A percentile compares a stretch with the other conserved stretches of the same genome.
Evolutionary conservation across 2,888 invertebrate genomes (phyloP).

Genomic region (Drosophila tanythrix): DNA sequence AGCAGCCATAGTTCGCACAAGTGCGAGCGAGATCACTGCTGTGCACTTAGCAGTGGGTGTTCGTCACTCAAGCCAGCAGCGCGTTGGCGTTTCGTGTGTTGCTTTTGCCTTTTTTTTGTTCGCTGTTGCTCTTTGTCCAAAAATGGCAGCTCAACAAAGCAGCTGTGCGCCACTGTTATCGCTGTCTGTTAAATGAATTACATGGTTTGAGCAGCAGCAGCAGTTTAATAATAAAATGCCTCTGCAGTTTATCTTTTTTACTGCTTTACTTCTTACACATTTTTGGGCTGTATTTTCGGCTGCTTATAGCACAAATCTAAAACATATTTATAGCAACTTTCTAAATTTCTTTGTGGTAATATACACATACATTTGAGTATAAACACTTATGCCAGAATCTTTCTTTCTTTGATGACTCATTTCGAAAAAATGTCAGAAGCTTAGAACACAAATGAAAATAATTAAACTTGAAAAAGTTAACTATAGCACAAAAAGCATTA

Average conservation of each 20-base stretch:
- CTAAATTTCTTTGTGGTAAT: not conserved
- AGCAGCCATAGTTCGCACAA: slow-evolving; percentile 31
- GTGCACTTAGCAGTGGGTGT: slow-evolving; percentile 3
- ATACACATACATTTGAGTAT: not conserved
- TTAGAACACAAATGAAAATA: not conserved
- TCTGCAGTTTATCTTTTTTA: not conserved
- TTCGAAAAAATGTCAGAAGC: not conserved
- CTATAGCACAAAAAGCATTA: not conserved
- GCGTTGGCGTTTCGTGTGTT: slow-evolving; percentile 35
- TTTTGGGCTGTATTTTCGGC: not conserved
- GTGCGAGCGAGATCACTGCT: slow-evolving; percentile 47
- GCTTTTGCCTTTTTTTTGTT: slow-evolving; percentile 2
- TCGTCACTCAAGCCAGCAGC: slow-evolving; percentile 12
- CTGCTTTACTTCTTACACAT: not conserved
- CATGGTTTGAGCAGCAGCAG: not conserved
- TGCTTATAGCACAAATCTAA: not conserved
- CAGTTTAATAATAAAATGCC: not conserved
- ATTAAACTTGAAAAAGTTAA: not conserved
- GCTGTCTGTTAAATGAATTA: slow-evolving; percentile 4
- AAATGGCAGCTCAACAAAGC: slow-evolving; percentile 56
- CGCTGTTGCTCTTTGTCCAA: slow-evolving; percentile 36
- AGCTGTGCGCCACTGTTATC: slow-evolving; percentile 44
- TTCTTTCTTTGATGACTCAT: slow-evolving; percentile 9
- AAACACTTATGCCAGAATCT: not conserved
- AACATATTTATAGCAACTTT: not conserved